Evolutionary conservation across 2,888 invertebrate genomes (phyloP).

Genomic region (Volucella zonaria): DNA sequence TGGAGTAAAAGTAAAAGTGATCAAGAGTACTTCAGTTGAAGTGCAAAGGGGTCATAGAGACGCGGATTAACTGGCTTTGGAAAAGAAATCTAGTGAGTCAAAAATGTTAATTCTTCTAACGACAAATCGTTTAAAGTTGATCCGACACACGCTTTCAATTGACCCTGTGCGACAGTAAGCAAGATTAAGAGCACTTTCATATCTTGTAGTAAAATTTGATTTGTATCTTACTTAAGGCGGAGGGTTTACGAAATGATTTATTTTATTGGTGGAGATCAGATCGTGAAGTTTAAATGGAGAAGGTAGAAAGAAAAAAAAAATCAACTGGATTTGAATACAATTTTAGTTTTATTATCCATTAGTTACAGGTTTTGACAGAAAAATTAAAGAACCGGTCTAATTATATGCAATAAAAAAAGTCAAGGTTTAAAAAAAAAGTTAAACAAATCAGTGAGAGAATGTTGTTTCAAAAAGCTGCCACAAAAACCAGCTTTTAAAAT

Average conservation of each 20-base stretch:
- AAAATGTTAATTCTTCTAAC: not conserved
- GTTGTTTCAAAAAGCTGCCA: no score
- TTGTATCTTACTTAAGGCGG: not conserved
- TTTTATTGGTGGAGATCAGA: not conserved
- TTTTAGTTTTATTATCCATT: not conserved
- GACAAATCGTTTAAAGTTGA: conserved; percentile 25
- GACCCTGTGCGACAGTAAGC: not conserved
- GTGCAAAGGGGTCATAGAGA: conserved; percentile 16
- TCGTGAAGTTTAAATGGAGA: no score
- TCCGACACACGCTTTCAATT: not conserved
- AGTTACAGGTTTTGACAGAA: not conserved
- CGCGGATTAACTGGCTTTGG: conserved; percentile 17
- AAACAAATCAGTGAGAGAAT: no score
- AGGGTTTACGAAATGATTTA: conserved; percentile 4
- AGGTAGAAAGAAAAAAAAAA: not conserved
- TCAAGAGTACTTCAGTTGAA: conserved; percentile 29
- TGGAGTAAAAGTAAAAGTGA: conserved; percentile 64
- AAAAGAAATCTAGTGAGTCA: conserved; percentile 6
- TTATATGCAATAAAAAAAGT: no score
- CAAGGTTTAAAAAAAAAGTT: no score
- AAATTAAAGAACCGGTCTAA: no score
- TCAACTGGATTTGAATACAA: not conserved
- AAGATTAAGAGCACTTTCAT: conserved; percentile 32
- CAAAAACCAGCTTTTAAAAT: no score
- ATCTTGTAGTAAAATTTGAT: conserved; percentile 24